phyloP scores from a whole-genome alignment of 35 echinoderm and acorn worm genomes.

The Heliocidaris tuberculata region DNA sequence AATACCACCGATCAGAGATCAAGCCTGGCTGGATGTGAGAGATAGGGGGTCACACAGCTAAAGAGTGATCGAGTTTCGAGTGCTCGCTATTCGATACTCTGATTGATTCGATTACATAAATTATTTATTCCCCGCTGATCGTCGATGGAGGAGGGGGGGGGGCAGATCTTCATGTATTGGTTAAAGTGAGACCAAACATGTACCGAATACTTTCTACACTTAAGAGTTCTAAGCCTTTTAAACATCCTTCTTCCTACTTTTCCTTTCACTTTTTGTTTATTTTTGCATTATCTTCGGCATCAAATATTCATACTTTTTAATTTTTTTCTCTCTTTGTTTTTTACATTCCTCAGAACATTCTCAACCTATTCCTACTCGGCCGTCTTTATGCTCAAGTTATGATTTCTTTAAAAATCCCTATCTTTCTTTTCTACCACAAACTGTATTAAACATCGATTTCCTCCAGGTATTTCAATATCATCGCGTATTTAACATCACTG shows the following conservation, averaged over 20 bases:
- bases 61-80: constrained; percentile 40
- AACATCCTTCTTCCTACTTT: background rate
- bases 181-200: background rate
- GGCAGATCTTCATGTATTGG: background rate
- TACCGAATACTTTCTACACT: background rate
- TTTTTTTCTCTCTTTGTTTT: too few species aligned
- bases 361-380: too few species aligned
- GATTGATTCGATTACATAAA: constrained; percentile 50
- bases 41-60: constrained; percentile 24
- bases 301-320: too few species aligned
- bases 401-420: too few species aligned
- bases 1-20: constrained; percentile 15
- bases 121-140: constrained; percentile 41
- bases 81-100: constrained; percentile 39
- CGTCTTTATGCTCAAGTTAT: too few species aligned
- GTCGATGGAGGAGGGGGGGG: background rate
- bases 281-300: too few species aligned
- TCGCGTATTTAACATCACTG: too few species aligned
- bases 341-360: too few species aligned
- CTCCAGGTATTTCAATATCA: too few species aligned
- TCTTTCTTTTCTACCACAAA: too few species aligned
- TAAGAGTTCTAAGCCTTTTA: background rate
- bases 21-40: background rate
- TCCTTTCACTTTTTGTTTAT: too few species aligned
- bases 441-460: too few species aligned